Conservation (phyloP, 2,888 invertebrate species). For the Ichneumoninae sp. region DNA sequence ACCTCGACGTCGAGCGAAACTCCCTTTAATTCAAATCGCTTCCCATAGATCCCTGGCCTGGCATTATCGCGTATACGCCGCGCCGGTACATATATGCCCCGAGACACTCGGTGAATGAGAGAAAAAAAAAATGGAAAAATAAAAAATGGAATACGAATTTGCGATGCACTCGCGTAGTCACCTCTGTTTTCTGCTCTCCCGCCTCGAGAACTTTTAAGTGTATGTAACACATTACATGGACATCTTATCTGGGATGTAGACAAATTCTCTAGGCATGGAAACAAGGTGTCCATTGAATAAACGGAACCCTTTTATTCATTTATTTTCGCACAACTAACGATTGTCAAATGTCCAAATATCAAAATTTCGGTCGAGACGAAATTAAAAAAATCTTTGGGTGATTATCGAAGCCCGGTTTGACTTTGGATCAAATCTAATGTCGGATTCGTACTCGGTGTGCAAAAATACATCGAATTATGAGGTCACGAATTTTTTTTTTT, state of each 20-base stretch:
- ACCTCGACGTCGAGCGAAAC: constrained; percentile 64
- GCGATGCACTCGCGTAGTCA: not conserved
- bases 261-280: not conserved
- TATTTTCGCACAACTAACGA: no score
- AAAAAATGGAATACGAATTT: constrained; percentile 17
- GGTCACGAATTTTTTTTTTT: not conserved
- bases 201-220: not conserved
- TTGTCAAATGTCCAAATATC: not conserved
- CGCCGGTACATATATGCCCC: constrained; percentile 43
- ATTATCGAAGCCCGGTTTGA: no score
- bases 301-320: not conserved
- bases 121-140: constrained; percentile 29
- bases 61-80: constrained; percentile 68
- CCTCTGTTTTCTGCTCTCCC: not conserved
- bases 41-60: constrained; percentile 73
- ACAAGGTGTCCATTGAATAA: not conserved
- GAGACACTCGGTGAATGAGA: constrained; percentile 34
- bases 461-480: no score
- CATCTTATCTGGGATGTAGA: not conserved
- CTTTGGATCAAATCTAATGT: no score
- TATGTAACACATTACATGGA: not conserved
- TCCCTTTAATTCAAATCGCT: constrained; percentile 78
- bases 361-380: not conserved
- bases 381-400: not conserved
- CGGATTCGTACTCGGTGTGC: no score